These are phyloP conservation scores for Ceratitis capitata DNA, from an alignment of 1,140 invertebrate genomes.

Conservation along the genomic window DNA sequence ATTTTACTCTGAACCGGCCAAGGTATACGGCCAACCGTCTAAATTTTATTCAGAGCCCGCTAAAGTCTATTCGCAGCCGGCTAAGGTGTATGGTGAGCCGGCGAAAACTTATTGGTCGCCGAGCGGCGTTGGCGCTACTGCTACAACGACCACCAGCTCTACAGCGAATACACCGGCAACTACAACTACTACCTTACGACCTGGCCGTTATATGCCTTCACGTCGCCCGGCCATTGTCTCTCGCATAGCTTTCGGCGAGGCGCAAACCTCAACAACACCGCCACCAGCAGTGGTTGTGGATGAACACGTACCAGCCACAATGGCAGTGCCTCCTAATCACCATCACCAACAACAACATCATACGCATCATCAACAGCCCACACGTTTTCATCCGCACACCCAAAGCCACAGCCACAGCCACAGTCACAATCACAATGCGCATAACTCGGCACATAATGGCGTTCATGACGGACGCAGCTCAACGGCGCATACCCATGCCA, in stretches of 20 bases:
- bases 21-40: constrained; percentile 72
- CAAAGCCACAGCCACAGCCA: constrained; percentile 25
- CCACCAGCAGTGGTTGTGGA: constrained; percentile 46
- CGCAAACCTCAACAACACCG: constrained; percentile 57
- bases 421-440: neutral
- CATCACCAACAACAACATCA: constrained; percentile 48
- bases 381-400: constrained; percentile 34
- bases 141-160: neutral
- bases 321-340: constrained; percentile 47
- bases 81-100: constrained; percentile 69
- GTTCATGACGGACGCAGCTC: no score
- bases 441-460: neutral
- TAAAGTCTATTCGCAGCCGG: constrained; percentile 67
- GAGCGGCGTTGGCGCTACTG: constrained; percentile 36
- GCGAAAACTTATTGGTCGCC: constrained; percentile 66
- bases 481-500: neutral
- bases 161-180: constrained; percentile 40
- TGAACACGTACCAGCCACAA: constrained; percentile 39
- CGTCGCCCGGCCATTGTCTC: constrained; percentile 64
- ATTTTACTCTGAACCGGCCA: constrained; percentile 72
- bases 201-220: constrained; percentile 44
- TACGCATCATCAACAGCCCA: neutral
- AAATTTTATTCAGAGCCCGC: constrained; percentile 68
- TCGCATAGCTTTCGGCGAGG: constrained; percentile 64
- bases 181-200: neutral